A percentile compares a stretch with the other conserved stretches of the same genome.
Conservation (phyloP, 2,113 vertebrate genomes). For the Nerophis ophidion region DNA sequence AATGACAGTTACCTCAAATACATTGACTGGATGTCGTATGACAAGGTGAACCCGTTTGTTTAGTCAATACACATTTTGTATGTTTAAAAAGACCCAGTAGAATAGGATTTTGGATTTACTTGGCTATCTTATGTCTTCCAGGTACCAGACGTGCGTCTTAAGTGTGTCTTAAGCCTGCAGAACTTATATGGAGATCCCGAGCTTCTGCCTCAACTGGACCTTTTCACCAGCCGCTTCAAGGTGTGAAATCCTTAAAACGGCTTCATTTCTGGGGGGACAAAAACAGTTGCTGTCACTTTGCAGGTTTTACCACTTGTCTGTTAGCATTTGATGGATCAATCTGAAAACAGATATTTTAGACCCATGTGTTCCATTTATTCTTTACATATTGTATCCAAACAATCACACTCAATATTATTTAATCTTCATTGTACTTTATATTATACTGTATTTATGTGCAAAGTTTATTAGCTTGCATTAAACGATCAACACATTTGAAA, state of each 20-base stretch:
- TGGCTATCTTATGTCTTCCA: slow-evolving; percentile 42
- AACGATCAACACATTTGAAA: too few species aligned
- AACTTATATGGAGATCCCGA: slow-evolving; percentile 75
- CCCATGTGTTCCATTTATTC: too few species aligned
- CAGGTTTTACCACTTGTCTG: neutral
- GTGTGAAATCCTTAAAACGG: slow-evolving; percentile 47
- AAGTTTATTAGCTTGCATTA: too few species aligned
- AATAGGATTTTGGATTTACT: neutral
- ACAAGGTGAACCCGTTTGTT: slow-evolving; percentile 70
- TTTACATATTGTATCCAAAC: too few species aligned
- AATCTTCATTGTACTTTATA: too few species aligned
- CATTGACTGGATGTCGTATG: slow-evolving; percentile 86
- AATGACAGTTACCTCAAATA: slow-evolving; percentile 88
- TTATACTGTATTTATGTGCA: too few species aligned
- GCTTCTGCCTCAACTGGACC: slow-evolving; percentile 79
- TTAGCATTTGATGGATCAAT: neutral
- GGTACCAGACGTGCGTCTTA: slow-evolving; percentile 83
- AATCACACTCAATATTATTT: too few species aligned
- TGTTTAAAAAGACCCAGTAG: neutral
- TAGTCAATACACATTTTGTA: too few species aligned
- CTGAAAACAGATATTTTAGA: neutral
- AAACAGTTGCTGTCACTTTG: neutral
- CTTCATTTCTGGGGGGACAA: neutral
- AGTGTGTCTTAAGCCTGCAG: slow-evolving; percentile 79
- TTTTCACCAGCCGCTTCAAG: slow-evolving; percentile 88